Conservation (phyloP, 23 tunicate genomes). For the Trididemnum clinides region DNA sequence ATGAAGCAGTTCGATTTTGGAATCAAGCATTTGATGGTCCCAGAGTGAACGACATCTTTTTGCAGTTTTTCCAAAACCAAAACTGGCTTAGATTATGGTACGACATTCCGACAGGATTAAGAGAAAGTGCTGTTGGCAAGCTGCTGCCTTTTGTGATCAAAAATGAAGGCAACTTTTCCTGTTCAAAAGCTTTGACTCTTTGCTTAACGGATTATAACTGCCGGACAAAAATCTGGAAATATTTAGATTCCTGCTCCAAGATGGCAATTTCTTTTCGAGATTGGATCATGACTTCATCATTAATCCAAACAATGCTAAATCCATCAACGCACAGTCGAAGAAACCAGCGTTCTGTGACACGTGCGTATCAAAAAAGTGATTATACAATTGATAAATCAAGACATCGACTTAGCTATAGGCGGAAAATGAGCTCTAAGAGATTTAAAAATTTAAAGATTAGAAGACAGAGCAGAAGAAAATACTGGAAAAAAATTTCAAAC, state of each 20-base stretch:
- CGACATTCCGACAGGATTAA: background rate
- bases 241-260: constrained; percentile 24
- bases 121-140: background rate
- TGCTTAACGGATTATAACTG: constrained; percentile 32
- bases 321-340: background rate
- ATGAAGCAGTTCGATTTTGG: too few species aligned
- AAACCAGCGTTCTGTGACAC: background rate
- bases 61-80: too few species aligned
- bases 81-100: background rate
- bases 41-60: too few species aligned
- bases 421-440: background rate
- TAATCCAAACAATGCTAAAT: background rate
- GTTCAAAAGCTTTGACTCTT: constrained; percentile 21
- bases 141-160: background rate
- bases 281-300: background rate
- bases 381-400: background rate
- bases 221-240: constrained; percentile 15
- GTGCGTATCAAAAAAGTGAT: too few species aligned
- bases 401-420: background rate
- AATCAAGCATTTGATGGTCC: too few species aligned
- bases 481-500: background rate
- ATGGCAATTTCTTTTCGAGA: background rate
- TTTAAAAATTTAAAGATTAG: background rate
- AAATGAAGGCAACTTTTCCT: constrained; percentile 6
- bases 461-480: background rate